Conservation (phyloP, 2,888 invertebrate species). For the Trachelus iudaicus region DNA sequence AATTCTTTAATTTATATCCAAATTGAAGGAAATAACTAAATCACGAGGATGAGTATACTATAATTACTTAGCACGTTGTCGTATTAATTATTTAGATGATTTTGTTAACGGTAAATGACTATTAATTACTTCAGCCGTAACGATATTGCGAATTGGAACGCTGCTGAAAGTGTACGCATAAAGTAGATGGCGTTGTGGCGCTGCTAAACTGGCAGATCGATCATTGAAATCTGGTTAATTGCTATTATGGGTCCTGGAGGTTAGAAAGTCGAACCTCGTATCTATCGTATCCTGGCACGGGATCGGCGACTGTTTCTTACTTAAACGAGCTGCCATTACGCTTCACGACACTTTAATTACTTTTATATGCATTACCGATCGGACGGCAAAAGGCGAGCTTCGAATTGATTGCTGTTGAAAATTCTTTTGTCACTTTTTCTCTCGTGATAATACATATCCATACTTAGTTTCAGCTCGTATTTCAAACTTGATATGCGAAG, state of each 20-base stretch:
- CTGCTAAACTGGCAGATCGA: not conserved
- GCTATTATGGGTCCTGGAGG: not conserved
- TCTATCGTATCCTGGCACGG: not conserved
- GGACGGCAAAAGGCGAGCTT: not conserved
- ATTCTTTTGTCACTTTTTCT: not conserved
- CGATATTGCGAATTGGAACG: not conserved
- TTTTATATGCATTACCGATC: not conserved
- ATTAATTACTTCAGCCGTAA: not conserved
- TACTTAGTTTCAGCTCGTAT: not conserved
- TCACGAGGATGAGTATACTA: not conserved
- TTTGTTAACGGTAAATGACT: not conserved
- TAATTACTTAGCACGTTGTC: not conserved
- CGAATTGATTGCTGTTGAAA: not conserved
- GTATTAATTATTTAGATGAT: not conserved
- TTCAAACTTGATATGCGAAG: not conserved
- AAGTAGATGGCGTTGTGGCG: not conserved
- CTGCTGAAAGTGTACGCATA: not conserved
- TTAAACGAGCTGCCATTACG: not conserved
- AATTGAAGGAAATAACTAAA: not conserved
- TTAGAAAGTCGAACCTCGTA: not conserved
- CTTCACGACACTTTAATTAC: not conserved
- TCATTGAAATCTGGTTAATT: not conserved
- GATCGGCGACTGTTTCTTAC: not conserved
- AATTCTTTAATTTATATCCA: too few species aligned
- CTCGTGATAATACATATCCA: not conserved